Base-by-base conservation (phyloP, 2,113 vertebrate species). In the Riparia riparia region DNA sequence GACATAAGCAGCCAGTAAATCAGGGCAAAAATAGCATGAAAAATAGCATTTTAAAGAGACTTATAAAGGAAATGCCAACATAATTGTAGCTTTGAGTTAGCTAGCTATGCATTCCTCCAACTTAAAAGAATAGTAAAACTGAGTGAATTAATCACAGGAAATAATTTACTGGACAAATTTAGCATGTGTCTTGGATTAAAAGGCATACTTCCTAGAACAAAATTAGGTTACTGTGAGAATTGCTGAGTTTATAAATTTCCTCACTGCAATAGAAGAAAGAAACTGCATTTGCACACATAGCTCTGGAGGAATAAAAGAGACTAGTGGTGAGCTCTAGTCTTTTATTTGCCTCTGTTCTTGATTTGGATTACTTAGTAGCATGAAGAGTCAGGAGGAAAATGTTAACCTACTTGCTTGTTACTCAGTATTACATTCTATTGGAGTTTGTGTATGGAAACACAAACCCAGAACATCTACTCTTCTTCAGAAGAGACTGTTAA, bases 81-180 rank as follows among this genome's bases (percentile, higher is more conserved):
- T 94, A 90, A 93, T 88, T 88, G 47, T 70, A 86, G 29, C 42
- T 29, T 87, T 94, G 49, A 28, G 56, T 88, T 90, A 88, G 87
- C 89, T 73, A 60, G 71, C 60, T 91, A 14, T 95, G 74, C 82
- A 88, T 93, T 96, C 51, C 56, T 92, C 34, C n/a, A 83, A 20
- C 45, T 92, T 84, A 82, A 87, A 82, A 69, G 57, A 70, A 64
- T 57, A 89, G 70, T 91, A 77, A 93, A 93, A 69, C n/a, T 21
- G 64, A 76, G 45, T 72, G 70, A 96, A 87, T 95, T 92, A 89
- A 79, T 96, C 86, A 97, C 45, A 93, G 73, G 83, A 91, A 94
- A 65, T 93, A 91, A 95, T 72, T 86, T 58, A 63, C 61, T 89
- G 37, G 53, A 80, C 78, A 95, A 95, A 91, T 93, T 95, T 96